These are phyloP conservation scores for Scomber japonicus DNA, from an alignment of 2,113 vertebrate genomes.

Conservation along the genomic window DNA sequence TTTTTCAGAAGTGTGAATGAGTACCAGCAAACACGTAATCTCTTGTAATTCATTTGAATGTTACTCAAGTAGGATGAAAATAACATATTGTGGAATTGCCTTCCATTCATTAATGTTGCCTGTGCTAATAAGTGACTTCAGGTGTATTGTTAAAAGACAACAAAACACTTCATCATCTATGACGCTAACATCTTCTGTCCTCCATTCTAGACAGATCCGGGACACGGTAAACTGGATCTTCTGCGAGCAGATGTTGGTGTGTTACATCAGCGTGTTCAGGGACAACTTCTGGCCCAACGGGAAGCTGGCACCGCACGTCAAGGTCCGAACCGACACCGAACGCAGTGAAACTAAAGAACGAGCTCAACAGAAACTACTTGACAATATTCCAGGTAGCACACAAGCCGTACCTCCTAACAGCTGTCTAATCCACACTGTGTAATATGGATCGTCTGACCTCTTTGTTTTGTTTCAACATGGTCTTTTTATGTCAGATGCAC, in stretches of 20 bases:
- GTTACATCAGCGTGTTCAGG: slow-evolving; percentile 94
- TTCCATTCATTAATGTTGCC: background rate
- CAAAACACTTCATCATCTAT: background rate
- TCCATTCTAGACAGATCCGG: slow-evolving; percentile 91
- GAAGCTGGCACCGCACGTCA: slow-evolving; percentile 87
- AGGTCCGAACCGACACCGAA: slow-evolving; percentile 85
- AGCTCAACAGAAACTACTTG: slow-evolving; percentile 97
- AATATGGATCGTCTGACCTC: background rate
- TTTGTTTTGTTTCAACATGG: background rate
- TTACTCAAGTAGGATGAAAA: background rate
- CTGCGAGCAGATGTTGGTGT: slow-evolving; percentile 96
- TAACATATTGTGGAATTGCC: background rate
- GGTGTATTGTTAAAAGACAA: background rate
- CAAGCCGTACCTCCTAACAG: no score
- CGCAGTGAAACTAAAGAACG: slow-evolving; percentile 92
- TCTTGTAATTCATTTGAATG: background rate
- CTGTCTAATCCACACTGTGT: no score
- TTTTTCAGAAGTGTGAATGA: background rate
- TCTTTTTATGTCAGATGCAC: slow-evolving; percentile 87
- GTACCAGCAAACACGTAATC: background rate
- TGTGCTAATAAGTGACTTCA: background rate
- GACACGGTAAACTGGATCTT: slow-evolving; percentile 99
- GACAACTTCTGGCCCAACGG: slow-evolving; percentile 97
- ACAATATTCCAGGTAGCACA: slow-evolving; percentile 95
- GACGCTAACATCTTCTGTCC: background rate